Evolutionary conservation across 2,888 invertebrate genomes (phyloP), one percentile per base, ranked within the genome.

Genomic region (Parnassius orleans): DNA sequence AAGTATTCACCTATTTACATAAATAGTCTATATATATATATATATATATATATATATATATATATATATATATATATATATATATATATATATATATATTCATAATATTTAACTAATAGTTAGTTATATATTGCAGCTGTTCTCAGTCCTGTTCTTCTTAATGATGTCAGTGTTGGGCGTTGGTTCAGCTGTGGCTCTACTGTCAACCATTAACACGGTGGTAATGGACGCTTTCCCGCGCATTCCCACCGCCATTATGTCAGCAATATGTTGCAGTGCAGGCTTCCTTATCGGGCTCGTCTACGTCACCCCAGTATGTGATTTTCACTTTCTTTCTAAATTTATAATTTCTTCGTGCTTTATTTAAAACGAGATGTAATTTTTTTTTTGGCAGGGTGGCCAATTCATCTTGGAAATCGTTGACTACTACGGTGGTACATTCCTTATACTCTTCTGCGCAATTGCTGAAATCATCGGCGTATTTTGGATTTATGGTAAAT

Each of bases 131-230:
- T 87, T 86, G 12, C 84, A 95, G 94, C 79, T 96, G 43, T 96
- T 96, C 81, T 92, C 96, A 0, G 95, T 95, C 3, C 82, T 96
- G 12, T 96, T 96, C 87, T 96, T 96, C 92, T 86, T 95, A 71
- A 97, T 97, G 97, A 90, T 97, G 84, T 93, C 95, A 65, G 95
- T 95, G 2, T 89, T 97, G 65, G 96, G 96, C 11, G 89, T 95
- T 15, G 97, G 96, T 1, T 95, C 95, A 60, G 93, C 95, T 9
- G 95, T 95, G 42, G 95, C 95, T 0, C 86, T 96, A 10, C 93
- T 94, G 66, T 94, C 94, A 12, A 93, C 94, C 42, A 87, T 95
- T 64, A 94, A 95, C 75, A 94, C 95, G 0, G 93, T 95, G 7
- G 80, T 96, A 61, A 87, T 93, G 72, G 96, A 96, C 76, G 88